Base-by-base conservation (phyloP, 2,888 invertebrate species). In the Drosophila ustulata region DNA sequence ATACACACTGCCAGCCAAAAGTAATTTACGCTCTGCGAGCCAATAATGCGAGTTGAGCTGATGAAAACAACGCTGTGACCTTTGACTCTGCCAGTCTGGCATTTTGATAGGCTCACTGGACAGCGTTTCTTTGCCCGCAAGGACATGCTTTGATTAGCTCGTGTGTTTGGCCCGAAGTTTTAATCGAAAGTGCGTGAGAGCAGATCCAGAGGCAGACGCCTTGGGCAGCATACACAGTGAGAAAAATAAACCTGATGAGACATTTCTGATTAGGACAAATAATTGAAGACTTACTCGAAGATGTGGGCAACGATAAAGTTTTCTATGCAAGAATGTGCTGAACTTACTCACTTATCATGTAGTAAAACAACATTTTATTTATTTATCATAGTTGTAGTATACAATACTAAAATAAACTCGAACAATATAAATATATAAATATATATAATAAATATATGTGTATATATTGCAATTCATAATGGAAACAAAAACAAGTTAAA, bases 101-200 rank as follows among this genome's bases (percentile, higher is more conserved):
- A 23, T 23, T 52, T 66, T 61, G 49, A 65, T 53, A 56, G 50
- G 49, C 61, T 37, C 66, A 32, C 65, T 63, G 65, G 65, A 56
- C 64, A 51, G 55, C 43, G 39, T 53, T 74, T 67, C 65, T 57
- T 67, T 62, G 75, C 63, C 67, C 58, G 18, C 25, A 37, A 59
- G 55, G 57, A 45, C 49, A 66, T 23, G 56, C 53, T 74, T 71
- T 84, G 82, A 78, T 82, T 76, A 79, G 67, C 13, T 56, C 65
- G 39, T 59, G 68, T 53, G 67, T 45, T 65, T 73, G 45, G 59
- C 18, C 39, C 39, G 8, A 73, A 83, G 53, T 83, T 88, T 83
- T 83, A 86, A 83, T 83, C 86, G 86, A 83, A 82, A 73, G 66
- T 86, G 67, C 88, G 86, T 83, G 86, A 78, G 71, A 57, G 68